Evolutionary conservation across 2,888 invertebrate genomes (phyloP).

Genomic region (Oligia strigilis): DNA sequence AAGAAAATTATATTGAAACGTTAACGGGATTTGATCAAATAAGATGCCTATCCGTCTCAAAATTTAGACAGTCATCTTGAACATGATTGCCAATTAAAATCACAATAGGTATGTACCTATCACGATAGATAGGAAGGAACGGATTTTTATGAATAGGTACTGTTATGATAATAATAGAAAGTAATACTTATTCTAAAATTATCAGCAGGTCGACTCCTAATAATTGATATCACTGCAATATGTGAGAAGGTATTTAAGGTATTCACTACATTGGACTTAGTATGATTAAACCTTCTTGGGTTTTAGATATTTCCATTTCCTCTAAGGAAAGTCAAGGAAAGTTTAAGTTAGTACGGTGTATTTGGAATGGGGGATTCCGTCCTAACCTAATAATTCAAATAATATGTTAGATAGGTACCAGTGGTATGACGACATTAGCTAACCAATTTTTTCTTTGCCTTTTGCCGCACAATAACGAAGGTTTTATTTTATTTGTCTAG

Average conservation of each 20-base stretch:
- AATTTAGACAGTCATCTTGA: constrained; percentile 7
- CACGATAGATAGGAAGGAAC: neutral
- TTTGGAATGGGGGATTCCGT: constrained; percentile 30
- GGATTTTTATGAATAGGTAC: neutral
- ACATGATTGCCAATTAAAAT: constrained; percentile 25
- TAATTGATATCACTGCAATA: neutral
- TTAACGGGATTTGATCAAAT: constrained; percentile 3
- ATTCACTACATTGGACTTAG: neutral
- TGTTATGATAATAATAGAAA: constrained; percentile 19
- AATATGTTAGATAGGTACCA: neutral
- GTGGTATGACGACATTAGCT: constrained; percentile 2
- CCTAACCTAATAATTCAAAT: constrained; percentile 4
- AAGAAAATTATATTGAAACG: constrained; percentile 18
- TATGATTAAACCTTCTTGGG: neutral
- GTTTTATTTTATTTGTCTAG: neutral
- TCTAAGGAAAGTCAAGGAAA: neutral
- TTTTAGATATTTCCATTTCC: constrained; percentile 4
- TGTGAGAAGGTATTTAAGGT: neutral
- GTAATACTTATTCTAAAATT: neutral
- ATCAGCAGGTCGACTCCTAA: neutral
- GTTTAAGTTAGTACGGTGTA: neutral
- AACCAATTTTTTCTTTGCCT: neutral
- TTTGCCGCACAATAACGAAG: neutral
- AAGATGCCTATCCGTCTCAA: neutral
- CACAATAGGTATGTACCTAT: neutral